Percentiles rank a stretch among this genome's conserved stretches.
Conservation (phyloP, 2,888 invertebrate species). For the Dryadula phaetusa region DNA sequence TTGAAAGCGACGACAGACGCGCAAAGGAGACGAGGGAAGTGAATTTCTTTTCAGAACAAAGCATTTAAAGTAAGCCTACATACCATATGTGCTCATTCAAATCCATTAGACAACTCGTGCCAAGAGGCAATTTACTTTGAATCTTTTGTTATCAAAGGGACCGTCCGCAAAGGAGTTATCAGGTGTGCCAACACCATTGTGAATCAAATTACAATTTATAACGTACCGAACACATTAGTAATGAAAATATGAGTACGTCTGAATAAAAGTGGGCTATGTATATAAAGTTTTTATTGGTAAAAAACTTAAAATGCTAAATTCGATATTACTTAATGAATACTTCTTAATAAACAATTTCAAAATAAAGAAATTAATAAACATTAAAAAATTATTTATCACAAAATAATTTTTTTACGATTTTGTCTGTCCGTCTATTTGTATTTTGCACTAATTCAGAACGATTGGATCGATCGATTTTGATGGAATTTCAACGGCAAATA, state of each 20-base stretch:
- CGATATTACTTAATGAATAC: no score
- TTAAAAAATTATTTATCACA: no score
- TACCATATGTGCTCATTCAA: slow-evolving; percentile 74
- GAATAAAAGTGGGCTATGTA: not conserved
- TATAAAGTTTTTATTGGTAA: no score
- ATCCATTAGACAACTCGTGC: slow-evolving; percentile 74
- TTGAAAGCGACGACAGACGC: slow-evolving; percentile 68
- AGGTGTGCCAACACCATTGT: slow-evolving; percentile 66
- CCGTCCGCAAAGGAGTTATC: slow-evolving; percentile 67
- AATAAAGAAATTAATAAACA: no score
- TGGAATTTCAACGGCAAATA: no score
- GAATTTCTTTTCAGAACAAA: slow-evolving; percentile 80
- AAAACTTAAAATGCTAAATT: no score
- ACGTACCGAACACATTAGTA: not conserved
- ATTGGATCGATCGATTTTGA: no score
- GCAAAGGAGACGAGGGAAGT: slow-evolving; percentile 65
- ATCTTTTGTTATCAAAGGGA: slow-evolving; percentile 74
- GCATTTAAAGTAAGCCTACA: slow-evolving; percentile 72
- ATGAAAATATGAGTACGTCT: not conserved
- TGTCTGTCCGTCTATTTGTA: no score
- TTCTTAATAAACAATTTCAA: no score
- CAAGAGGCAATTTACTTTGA: slow-evolving; percentile 75
- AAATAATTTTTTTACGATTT: no score
- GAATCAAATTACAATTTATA: slow-evolving; percentile 59
- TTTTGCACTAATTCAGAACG: no score